These are phyloP conservation scores for Agelastica alni DNA, from an alignment of 2,888 invertebrate species.

Conservation along the genomic window DNA sequence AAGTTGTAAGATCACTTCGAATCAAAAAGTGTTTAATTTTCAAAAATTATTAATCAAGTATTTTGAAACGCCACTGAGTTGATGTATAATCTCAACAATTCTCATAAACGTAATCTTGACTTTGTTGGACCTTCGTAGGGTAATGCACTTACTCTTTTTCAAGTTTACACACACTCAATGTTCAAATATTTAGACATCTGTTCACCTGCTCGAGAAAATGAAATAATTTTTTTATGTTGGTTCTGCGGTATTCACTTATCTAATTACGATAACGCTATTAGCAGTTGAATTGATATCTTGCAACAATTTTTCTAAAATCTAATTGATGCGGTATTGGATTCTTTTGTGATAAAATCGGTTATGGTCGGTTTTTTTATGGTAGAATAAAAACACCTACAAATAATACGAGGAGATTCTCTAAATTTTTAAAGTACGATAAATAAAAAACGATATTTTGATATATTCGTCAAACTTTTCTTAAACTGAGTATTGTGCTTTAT, in stretches of 20 bases:
- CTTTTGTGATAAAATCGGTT: slow-evolving; percentile 14
- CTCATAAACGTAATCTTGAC: slow-evolving; percentile 22
- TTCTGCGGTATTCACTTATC: slow-evolving; percentile 23
- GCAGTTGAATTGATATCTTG: slow-evolving; percentile 8
- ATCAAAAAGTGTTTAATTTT: no score
- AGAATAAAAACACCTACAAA: no score
- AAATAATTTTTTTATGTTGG: slow-evolving; percentile 16
- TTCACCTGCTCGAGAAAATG: slow-evolving; percentile 24
- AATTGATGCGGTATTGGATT: slow-evolving; percentile 12
- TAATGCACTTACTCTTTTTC: slow-evolving; percentile 32
- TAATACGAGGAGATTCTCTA: no score
- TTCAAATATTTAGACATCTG: slow-evolving; percentile 33
- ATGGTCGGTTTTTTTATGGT: slow-evolving; percentile 17
- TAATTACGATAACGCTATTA: slow-evolving; percentile 14
- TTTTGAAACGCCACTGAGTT: neutral
- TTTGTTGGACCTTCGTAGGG: slow-evolving; percentile 31
- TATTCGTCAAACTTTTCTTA: no score
- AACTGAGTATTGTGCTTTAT: no score
- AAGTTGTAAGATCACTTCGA: no score
- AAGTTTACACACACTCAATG: slow-evolving; percentile 31
- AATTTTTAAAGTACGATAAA: no score
- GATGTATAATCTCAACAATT: neutral
- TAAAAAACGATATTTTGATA: no score
- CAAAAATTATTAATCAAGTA: no score
- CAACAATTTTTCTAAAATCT: slow-evolving; percentile 4